Evolutionary conservation across 2,797 vertebrate species (phyloP), one percentile per base, ranked within the genome.

Genomic region (Onychomys leucogaster): DNA sequence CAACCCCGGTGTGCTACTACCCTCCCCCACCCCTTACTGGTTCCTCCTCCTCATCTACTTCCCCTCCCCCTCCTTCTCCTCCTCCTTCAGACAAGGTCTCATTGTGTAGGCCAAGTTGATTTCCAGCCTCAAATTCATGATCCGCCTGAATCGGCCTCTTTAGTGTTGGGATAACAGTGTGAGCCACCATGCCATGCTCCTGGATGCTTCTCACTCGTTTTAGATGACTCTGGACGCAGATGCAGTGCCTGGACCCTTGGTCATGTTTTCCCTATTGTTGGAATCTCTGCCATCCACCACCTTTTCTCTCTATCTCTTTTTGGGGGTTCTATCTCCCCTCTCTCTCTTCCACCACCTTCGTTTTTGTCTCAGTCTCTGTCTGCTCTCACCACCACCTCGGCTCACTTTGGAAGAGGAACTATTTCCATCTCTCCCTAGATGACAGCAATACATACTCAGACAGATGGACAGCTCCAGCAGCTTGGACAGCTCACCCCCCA

Each of bases 391-490:
- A 3, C 83, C 2, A 73, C 25, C 41, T 46, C 32, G 2, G 37
- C 19, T 95, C 46, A 21, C 75, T 86, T 88, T 82, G n/a, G 46
- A 91, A 69, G 73, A 73, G 61, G 69, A 91, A 82, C 41, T 12
- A 13, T 84, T n/a, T 94, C 65, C 84, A 43, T 87, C 98, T 97
- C 96, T 95, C 69, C 69, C 21, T 43, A 98, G 98, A 92, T 87
- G 95, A 78, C 91, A 96, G 93, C 0, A 90, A 94, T 29, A 97
- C 96, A 0, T 98, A 98, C 46, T 98, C 97, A 0, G 97, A 97
- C 0, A 98, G 94, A 98, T 98, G 0, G 89, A 96, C 73, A 95
- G 97, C 63, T 97, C 96, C 0, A 52, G 49, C 49, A 52, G 49
- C 49, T 52, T 52, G 49, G 49, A 52, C 49, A 52, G 49, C 49